These are phyloP conservation scores for Papilio glaucus DNA, from an alignment of 1,140 invertebrate species.

Conservation along the genomic window DNA sequence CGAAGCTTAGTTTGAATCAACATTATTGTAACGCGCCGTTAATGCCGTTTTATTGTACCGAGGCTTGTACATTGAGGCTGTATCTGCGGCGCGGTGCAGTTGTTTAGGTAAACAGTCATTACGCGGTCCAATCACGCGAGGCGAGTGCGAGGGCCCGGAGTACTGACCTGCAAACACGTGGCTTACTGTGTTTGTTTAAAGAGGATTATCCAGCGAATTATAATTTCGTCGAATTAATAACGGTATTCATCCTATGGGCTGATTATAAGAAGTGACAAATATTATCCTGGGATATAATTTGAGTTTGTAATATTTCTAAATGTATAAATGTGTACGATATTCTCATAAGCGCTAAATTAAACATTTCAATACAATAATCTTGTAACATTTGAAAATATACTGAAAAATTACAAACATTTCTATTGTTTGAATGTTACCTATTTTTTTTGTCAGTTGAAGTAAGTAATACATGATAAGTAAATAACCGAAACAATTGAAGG, in stretches of 20 bases:
- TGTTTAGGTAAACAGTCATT: slow-evolving; percentile 57
- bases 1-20: neutral
- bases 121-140: slow-evolving; percentile 47
- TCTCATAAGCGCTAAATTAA: no score
- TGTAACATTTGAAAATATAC: no score
- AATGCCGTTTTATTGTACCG: neutral
- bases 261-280: neutral
- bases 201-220: slow-evolving; percentile 7
- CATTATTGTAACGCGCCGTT: slow-evolving; percentile 14
- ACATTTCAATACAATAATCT: no score
- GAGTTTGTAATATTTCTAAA: no score
- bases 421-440: no score
- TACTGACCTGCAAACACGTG: slow-evolving; percentile 34
- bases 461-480: no score
- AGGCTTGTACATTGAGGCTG: neutral
- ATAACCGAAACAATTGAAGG: no score
- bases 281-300: no score
- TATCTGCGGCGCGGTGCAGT: slow-evolving; percentile 30
- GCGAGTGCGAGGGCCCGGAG: slow-evolving; percentile 10
- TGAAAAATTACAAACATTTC: no score
- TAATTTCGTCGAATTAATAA: slow-evolving; percentile 9
- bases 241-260: neutral
- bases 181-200: slow-evolving; percentile 14
- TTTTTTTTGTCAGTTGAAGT: no score
- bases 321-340: no score